Percentiles rank a stretch among this genome's conserved stretches.
Evolutionary conservation across 2,888 invertebrate genomes (phyloP).

Genomic region (Erynnis tages): DNA sequence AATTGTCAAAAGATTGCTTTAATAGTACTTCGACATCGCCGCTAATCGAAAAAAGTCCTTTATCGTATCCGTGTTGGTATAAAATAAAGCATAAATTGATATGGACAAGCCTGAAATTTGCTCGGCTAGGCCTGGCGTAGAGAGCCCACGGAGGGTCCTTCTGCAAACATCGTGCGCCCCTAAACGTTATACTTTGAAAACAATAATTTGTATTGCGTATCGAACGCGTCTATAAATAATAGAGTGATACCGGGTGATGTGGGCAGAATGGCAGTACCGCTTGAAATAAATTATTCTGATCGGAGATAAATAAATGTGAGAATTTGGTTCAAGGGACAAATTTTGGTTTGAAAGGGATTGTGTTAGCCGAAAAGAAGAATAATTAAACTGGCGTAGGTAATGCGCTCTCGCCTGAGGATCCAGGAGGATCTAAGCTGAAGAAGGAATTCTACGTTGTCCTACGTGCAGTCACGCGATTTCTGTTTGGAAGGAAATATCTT

Average conservation of each 20-base stretch:
- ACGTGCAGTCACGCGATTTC: no score
- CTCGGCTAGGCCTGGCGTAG: slow-evolving; percentile 39
- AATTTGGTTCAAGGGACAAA: background rate
- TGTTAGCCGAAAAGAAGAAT: no score
- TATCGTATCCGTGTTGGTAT: slow-evolving; percentile 38
- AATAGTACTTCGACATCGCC: slow-evolving; percentile 61
- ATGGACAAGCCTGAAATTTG: slow-evolving; percentile 57
- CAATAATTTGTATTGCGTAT: slow-evolving; percentile 82
- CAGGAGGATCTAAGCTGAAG: no score
- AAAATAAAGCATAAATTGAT: slow-evolving; percentile 56
- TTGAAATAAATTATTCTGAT: slow-evolving; percentile 49
- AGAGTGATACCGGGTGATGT: slow-evolving; percentile 71
- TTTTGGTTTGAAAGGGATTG: no score
- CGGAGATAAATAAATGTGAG: slow-evolving; percentile 29
- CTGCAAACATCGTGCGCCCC: slow-evolving; percentile 77
- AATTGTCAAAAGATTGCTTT: slow-evolving; percentile 79
- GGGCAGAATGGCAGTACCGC: slow-evolving; percentile 44
- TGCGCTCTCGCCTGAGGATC: no score
- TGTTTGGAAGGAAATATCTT: no score
- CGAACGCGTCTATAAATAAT: slow-evolving; percentile 81
- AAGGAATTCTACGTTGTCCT: no score
- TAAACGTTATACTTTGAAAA: slow-evolving; percentile 82
- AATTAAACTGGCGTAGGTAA: no score
- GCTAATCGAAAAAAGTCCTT: slow-evolving; percentile 64
- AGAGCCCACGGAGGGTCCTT: slow-evolving; percentile 70